These are phyloP conservation scores for Piezodorus guildinii DNA, from an alignment of 1,140 invertebrate genomes.

Conservation along the genomic window DNA sequence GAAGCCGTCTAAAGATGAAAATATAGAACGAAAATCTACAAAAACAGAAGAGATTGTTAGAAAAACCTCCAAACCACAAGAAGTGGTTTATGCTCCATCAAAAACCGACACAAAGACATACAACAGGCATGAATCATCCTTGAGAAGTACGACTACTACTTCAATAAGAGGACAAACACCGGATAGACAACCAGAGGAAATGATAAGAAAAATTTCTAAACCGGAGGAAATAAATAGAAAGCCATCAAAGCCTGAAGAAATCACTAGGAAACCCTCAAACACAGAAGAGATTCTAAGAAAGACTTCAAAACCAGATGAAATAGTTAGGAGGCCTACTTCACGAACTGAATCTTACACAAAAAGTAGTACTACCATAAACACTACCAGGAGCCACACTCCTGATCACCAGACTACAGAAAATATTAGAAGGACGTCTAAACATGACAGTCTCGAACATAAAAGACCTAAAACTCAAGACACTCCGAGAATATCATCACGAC, in stretches of 20 bases:
- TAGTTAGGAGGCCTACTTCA: background rate
- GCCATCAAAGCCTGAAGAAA: background rate
- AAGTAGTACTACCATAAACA: background rate
- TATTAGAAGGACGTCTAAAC: background rate
- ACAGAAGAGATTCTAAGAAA: background rate
- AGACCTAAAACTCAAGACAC: too few relatives aligned
- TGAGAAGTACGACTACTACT: too few relatives aligned
- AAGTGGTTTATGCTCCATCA: too few relatives aligned
- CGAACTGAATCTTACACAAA: background rate
- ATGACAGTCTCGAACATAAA: too few relatives aligned
- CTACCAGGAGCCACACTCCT: background rate
- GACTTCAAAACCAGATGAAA: background rate
- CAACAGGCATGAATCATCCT: too few relatives aligned
- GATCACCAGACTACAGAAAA: background rate
- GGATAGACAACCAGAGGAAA: background rate
- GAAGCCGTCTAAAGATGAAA: too few relatives aligned
- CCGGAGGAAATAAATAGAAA: background rate
- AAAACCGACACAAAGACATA: too few relatives aligned
- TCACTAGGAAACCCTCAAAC: background rate
- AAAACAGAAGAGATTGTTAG: too few relatives aligned
- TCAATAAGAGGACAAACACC: too few relatives aligned
- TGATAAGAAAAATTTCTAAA: background rate
- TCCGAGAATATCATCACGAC: background rate
- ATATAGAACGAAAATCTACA: too few relatives aligned
- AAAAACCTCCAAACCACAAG: too few relatives aligned